These are phyloP conservation scores for Drosophila orosa DNA, from an alignment of 1,140 invertebrate genomes.

Conservation along the genomic window DNA sequence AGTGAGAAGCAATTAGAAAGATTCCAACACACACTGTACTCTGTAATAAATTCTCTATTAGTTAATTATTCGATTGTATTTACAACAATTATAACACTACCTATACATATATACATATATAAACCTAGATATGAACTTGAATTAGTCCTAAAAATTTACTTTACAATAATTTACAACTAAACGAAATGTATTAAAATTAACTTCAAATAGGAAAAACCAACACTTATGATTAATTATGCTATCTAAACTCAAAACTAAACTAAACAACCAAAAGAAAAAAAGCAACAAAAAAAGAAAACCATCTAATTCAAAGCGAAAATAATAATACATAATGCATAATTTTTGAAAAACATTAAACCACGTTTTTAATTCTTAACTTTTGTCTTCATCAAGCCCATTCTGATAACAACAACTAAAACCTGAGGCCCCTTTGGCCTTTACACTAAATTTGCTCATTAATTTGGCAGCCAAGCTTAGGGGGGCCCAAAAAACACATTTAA, in stretches of 20 bases:
- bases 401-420: slow-evolving; percentile 44
- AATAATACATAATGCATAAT: slow-evolving; percentile 76
- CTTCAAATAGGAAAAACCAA: slow-evolving; percentile 63
- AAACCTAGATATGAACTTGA: slow-evolving; percentile 57
- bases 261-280: slow-evolving; percentile 22
- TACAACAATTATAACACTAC: slow-evolving; percentile 68
- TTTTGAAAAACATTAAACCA: slow-evolving; percentile 66
- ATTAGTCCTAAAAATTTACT: slow-evolving; percentile 69
- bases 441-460: slow-evolving; percentile 20
- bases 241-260: slow-evolving; percentile 70
- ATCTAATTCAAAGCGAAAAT: slow-evolving; percentile 63
- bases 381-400: slow-evolving; percentile 16
- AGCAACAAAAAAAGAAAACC: slow-evolving; percentile 16
- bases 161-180: slow-evolving; percentile 78
- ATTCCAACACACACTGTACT: slow-evolving; percentile 46
- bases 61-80: slow-evolving; percentile 79
- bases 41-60: slow-evolving; percentile 66
- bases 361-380: slow-evolving; percentile 36
- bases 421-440: slow-evolving; percentile 30
- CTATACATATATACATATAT: slow-evolving; percentile 44
- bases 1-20: slow-evolving; percentile 9
- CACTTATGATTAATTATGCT: slow-evolving; percentile 68
- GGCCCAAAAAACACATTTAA: neutral
- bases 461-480: slow-evolving; percentile 45
- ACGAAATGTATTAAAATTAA: slow-evolving; percentile 77